These are phyloP conservation scores for Myotis brandtii DNA, from an alignment of 2,113 vertebrate species.

Conservation along the genomic window DNA sequence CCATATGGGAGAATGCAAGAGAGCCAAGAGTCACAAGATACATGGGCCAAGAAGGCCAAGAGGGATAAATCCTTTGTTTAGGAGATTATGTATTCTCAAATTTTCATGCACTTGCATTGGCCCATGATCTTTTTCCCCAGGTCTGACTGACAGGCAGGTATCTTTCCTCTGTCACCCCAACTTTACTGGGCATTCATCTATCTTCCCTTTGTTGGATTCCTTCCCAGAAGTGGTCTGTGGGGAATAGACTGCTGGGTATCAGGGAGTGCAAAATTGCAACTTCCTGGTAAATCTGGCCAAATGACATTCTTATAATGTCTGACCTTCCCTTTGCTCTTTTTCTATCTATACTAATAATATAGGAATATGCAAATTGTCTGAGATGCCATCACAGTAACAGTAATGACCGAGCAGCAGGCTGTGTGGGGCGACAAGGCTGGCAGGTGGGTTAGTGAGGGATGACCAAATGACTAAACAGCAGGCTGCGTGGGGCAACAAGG, in stretches of 20 bases:
- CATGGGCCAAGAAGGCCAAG: background rate
- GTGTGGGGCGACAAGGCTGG: too few relatives aligned
- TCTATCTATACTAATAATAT: background rate
- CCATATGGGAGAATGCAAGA: background rate
- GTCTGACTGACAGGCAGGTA: background rate
- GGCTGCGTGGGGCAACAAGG: too few relatives aligned
- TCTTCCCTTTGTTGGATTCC: background rate
- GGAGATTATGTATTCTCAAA: background rate
- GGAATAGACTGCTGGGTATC: background rate
- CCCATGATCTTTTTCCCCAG: background rate
- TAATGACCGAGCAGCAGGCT: too few relatives aligned
- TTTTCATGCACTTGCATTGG: background rate
- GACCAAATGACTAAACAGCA: too few relatives aligned
- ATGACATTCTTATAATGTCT: background rate
- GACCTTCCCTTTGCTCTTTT: background rate
- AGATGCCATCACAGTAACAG: too few relatives aligned
- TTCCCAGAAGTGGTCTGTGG: background rate
- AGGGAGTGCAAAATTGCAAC: background rate
- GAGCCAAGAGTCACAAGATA: background rate
- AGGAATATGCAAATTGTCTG: too few relatives aligned
- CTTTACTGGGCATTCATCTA: background rate
- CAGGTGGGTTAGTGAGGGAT: too few relatives aligned
- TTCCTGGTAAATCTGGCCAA: background rate
- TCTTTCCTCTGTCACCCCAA: background rate
- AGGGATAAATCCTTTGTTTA: background rate